Conservation (phyloP, 2,113 vertebrate genomes). For the Pygoscelis antarcticus region DNA sequence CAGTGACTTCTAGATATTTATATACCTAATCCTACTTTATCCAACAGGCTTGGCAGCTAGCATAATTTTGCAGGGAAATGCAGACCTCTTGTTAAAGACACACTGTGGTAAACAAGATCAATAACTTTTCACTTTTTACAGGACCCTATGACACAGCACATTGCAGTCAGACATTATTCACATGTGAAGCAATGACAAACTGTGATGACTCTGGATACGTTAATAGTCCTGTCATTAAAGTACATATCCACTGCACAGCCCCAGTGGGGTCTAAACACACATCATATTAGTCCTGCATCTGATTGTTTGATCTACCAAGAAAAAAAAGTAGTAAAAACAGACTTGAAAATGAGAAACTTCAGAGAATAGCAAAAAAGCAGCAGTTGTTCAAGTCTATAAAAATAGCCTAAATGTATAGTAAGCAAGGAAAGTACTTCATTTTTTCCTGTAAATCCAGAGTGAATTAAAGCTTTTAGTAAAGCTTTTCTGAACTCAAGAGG, state of each 20-base stretch:
- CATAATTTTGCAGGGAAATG: conserved; percentile 1
- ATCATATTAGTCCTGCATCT: background rate
- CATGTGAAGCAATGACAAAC: background rate
- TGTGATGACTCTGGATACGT: background rate
- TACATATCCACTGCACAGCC: background rate
- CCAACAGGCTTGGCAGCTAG: background rate
- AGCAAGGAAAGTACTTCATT: background rate
- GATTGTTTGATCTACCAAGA: background rate
- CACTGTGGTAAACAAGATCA: background rate
- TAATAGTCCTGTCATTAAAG: background rate
- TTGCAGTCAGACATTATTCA: background rate
- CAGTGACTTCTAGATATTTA: conserved; percentile 3
- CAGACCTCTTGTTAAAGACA: background rate
- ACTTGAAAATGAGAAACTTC: background rate
- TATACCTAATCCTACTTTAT: conserved; percentile 52
- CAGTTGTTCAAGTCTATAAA: background rate
- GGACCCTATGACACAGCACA: background rate
- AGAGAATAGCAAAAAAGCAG: background rate
- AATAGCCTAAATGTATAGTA: background rate
- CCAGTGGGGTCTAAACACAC: background rate
- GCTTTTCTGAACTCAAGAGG: background rate
- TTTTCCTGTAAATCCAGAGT: background rate
- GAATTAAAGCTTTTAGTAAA: background rate
- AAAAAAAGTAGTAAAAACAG: background rate
- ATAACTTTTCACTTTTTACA: background rate